Percentiles rank a stretch among this genome's conserved stretches.
Conservation (phyloP, 2,888 invertebrate species). For the Ptilodon capucinus region DNA sequence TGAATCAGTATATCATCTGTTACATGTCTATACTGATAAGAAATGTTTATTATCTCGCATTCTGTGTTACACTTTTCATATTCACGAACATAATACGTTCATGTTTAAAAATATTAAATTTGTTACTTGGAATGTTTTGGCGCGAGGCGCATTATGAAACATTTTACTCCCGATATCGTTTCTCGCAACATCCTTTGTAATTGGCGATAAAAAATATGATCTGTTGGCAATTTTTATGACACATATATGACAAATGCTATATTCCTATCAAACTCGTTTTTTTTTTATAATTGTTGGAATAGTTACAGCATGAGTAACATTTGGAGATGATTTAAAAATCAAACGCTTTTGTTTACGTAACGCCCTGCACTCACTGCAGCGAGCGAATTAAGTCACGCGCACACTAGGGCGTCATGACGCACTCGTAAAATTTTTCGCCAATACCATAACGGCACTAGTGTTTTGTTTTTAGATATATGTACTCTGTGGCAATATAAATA, state of each 20-base stretch:
- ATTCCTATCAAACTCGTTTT: background rate
- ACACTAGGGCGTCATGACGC: too few species aligned
- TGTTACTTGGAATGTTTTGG: constrained; percentile 10
- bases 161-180: constrained; percentile 39
- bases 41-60: constrained; percentile 1
- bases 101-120: background rate
- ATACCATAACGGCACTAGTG: too few species aligned
- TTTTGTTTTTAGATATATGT: too few species aligned
- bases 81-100: background rate
- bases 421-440: too few species aligned
- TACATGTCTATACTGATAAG: background rate
- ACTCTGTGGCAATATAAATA: too few species aligned
- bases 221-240: constrained; percentile 28
- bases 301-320: background rate
- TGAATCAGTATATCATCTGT: background rate
- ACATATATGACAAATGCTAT: constrained; percentile 1
- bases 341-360: too few species aligned
- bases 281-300: background rate
- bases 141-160: constrained; percentile 38
- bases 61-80: background rate
- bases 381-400: too few species aligned
- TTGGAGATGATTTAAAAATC: background rate
- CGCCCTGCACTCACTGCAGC: too few species aligned
- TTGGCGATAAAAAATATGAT: constrained; percentile 43
- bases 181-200: constrained; percentile 52